These are phyloP conservation scores for Drosophila aldrichi DNA, from an alignment of 2,888 invertebrate species.

Conservation along the genomic window DNA sequence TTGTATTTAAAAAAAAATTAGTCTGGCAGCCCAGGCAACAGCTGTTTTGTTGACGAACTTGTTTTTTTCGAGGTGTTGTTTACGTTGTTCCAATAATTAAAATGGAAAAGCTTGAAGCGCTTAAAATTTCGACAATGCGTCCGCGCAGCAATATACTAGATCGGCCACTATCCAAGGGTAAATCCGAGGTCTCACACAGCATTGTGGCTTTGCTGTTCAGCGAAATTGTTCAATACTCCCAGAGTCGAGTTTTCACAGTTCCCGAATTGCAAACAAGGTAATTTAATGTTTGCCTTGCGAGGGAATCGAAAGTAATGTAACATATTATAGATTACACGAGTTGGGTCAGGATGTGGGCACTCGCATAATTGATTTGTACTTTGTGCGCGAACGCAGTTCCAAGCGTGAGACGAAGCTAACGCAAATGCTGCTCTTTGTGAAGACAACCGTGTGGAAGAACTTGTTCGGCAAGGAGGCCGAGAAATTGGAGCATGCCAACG, in stretches of 20 bases:
- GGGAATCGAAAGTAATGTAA: not conserved
- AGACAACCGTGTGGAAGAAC: slow-evolving; percentile 98
- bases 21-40: slow-evolving; percentile 47
- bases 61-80: slow-evolving; percentile 9
- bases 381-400: slow-evolving; percentile 96
- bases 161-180: slow-evolving; percentile 95
- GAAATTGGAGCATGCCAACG: slow-evolving; percentile 98
- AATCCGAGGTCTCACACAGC: slow-evolving; percentile 95
- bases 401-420: slow-evolving; percentile 98
- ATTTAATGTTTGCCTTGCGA: slow-evolving; percentile 22
- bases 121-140: slow-evolving; percentile 84
- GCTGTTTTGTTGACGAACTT: slow-evolving; percentile 24
- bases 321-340: slow-evolving; percentile 91
- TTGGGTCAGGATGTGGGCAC: slow-evolving; percentile 98
- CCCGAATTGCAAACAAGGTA: slow-evolving; percentile 98
- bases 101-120: slow-evolving; percentile 84
- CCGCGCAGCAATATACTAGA: slow-evolving; percentile 89
- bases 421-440: slow-evolving; percentile 97
- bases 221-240: slow-evolving; percentile 99
- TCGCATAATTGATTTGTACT: slow-evolving; percentile 96
- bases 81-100: slow-evolving; percentile 34
- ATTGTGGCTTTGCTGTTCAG: slow-evolving; percentile 98
- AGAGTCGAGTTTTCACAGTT: slow-evolving; percentile 97
- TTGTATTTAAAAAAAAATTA: not conserved
- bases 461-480: slow-evolving; percentile 99